A percentile compares a stretch with the other conserved stretches of the same genome.
Evolutionary conservation across 23 tunicate species (phyloP).

Genomic region (Diplosoma virens): DNA sequence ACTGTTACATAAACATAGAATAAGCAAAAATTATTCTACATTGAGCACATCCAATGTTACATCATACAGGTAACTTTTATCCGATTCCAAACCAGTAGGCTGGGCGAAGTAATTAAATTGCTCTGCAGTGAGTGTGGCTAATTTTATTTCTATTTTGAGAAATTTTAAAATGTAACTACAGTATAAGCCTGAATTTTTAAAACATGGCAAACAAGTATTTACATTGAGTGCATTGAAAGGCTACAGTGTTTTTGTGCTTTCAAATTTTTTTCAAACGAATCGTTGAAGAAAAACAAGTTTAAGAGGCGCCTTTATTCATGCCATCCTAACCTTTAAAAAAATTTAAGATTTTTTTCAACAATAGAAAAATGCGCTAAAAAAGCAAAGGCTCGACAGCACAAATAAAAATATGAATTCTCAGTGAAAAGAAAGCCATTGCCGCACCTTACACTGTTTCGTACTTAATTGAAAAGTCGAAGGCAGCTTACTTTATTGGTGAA

Average conservation of each 20-base stretch:
- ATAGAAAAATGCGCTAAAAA: not conserved
- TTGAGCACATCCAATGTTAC: too few relatives aligned
- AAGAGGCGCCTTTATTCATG: conserved; percentile 13
- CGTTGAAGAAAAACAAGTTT: conserved; percentile 8
- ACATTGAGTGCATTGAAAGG: too few relatives aligned
- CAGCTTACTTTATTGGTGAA: too few relatives aligned
- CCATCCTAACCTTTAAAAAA: conserved; percentile 13
- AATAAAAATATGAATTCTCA: not conserved
- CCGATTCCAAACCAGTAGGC: too few relatives aligned
- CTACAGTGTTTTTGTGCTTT: not conserved
- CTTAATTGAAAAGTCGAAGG: not conserved
- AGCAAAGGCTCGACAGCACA: not conserved
- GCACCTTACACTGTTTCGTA: conserved; percentile 12
- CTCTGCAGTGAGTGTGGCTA: too few relatives aligned
- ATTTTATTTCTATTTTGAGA: conserved; percentile 9
- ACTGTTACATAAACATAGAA: too few relatives aligned
- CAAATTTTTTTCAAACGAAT: conserved; percentile 7
- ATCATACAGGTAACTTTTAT: too few relatives aligned
- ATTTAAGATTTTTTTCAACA: not conserved
- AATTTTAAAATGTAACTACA: not conserved
- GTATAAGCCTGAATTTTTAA: not conserved
- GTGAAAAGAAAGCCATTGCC: conserved; percentile 8
- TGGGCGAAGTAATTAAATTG: too few relatives aligned
- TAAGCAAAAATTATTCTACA: too few relatives aligned
- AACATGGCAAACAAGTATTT: conserved; percentile 7